Evolutionary conservation across 64 coral and sea anemone genomes (phyloP).

Genomic region (Platygyra sinensis): DNA sequence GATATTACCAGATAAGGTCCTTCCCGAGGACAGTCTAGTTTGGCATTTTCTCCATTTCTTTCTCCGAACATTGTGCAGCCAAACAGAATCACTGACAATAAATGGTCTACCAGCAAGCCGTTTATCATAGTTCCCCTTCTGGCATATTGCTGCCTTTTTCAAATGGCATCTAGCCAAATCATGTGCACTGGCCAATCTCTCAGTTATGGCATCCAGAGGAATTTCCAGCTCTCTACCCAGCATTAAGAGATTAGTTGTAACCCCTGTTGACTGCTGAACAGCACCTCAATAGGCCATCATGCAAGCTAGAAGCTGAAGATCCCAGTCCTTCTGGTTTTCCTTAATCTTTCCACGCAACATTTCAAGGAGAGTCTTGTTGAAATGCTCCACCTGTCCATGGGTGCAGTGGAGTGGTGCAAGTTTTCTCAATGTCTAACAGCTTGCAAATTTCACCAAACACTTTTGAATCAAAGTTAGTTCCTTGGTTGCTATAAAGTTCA

Average conservation of each 20-base stretch:
- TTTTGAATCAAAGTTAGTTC: constrained; percentile 46
- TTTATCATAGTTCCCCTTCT: constrained; percentile 65
- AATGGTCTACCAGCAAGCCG: constrained; percentile 13
- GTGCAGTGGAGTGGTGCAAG: constrained; percentile 26
- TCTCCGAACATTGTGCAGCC: constrained; percentile 36
- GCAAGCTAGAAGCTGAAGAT: neutral
- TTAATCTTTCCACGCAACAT: constrained; percentile 34
- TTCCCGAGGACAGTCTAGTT: constrained; percentile 39
- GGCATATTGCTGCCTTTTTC: constrained; percentile 27
- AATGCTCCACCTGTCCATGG: constrained; percentile 22
- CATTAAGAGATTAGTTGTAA: constrained; percentile 23
- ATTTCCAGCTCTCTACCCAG: constrained; percentile 46
- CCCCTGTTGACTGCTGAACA: constrained; percentile 7
- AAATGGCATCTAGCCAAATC: neutral
- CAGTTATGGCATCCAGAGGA: constrained; percentile 50
- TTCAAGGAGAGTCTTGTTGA: constrained; percentile 48
- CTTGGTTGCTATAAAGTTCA: constrained; percentile 29
- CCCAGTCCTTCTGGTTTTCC: too few relatives aligned
- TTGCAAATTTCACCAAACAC: constrained; percentile 13
- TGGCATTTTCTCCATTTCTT: constrained; percentile 39
- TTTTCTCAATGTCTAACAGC: constrained; percentile 45
- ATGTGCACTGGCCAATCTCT: constrained; percentile 21
- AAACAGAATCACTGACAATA: constrained; percentile 43
- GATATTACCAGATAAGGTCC: constrained; percentile 32
- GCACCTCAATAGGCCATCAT: constrained; percentile 11